These are phyloP conservation scores for Campoplex capitator DNA, from an alignment of 2,888 invertebrate genomes.

Conservation along the genomic window DNA sequence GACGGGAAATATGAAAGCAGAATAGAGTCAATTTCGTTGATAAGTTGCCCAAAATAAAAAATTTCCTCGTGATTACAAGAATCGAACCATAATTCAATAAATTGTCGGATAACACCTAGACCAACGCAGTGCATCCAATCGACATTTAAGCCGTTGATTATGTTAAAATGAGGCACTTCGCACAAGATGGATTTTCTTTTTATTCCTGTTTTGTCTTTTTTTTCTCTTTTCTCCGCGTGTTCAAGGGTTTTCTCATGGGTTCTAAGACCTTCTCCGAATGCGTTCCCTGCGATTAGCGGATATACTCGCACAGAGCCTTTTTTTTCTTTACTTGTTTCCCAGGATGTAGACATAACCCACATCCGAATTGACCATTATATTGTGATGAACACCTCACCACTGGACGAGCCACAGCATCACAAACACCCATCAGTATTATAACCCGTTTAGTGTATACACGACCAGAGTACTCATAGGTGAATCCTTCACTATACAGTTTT, in stretches of 20 bases:
- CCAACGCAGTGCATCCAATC: constrained; percentile 57
- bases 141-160: constrained; percentile 22
- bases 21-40: background rate
- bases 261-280: constrained; percentile 41
- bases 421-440: background rate
- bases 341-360: constrained; percentile 25
- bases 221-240: constrained; percentile 17
- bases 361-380: constrained; percentile 34
- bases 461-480: constrained; percentile 6
- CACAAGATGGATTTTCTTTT: constrained; percentile 45
- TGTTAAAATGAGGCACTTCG: constrained; percentile 40
- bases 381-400: background rate
- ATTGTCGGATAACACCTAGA: constrained; percentile 49
- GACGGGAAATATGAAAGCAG: constrained; percentile 46
- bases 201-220: constrained; percentile 33
- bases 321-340: constrained; percentile 22
- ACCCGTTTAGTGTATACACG: constrained; percentile 3
- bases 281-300: constrained; percentile 27
- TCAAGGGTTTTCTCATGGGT: constrained; percentile 27
- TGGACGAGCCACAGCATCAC: constrained; percentile 31
- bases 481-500: constrained; percentile 25
- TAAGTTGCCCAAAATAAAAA: constrained; percentile 17
- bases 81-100: constrained; percentile 54
- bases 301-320: constrained; percentile 41
- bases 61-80: constrained; percentile 11